Conservation (phyloP, 2,797 vertebrate genomes). For the Tragelaphus eurycerus region DNA sequence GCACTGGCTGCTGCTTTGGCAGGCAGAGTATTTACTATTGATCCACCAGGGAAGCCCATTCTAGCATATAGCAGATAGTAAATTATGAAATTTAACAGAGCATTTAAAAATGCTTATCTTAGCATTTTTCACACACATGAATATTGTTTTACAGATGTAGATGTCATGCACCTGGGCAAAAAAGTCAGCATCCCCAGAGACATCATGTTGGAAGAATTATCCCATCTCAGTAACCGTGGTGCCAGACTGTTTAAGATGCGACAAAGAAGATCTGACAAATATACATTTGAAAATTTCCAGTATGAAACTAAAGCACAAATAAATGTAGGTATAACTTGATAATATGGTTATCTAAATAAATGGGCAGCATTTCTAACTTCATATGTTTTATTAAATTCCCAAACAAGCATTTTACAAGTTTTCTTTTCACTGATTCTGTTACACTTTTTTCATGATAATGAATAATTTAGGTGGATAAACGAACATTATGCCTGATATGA, state of each 20-base stretch:
- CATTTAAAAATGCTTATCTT: background rate
- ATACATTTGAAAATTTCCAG: constrained; percentile 94
- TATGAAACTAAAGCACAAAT: constrained; percentile 88
- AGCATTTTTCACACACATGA: background rate
- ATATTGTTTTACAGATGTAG: constrained; percentile 82
- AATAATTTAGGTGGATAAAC: background rate
- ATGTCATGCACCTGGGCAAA: constrained; percentile 91
- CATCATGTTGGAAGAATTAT: constrained; percentile 98
- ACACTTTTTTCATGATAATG: background rate
- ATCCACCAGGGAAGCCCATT: background rate
- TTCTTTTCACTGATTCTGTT: background rate
- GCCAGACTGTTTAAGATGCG: constrained; percentile 97
- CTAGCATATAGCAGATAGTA: background rate
- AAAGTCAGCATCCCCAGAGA: constrained; percentile 94
- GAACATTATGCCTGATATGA: background rate
- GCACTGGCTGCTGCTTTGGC: background rate
- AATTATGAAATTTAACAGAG: background rate
- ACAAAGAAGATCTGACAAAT: constrained; percentile 96
- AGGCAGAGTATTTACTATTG: background rate
- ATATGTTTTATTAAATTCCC: background rate
- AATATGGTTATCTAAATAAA: background rate
- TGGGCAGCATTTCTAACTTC: background rate
- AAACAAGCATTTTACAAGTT: background rate
- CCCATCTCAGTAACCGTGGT: constrained; percentile 92
- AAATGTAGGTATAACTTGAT: constrained; percentile 84